Evolutionary conservation across 2,797 vertebrate species (phyloP).

Genomic region (Clarias pachynema): DNA sequence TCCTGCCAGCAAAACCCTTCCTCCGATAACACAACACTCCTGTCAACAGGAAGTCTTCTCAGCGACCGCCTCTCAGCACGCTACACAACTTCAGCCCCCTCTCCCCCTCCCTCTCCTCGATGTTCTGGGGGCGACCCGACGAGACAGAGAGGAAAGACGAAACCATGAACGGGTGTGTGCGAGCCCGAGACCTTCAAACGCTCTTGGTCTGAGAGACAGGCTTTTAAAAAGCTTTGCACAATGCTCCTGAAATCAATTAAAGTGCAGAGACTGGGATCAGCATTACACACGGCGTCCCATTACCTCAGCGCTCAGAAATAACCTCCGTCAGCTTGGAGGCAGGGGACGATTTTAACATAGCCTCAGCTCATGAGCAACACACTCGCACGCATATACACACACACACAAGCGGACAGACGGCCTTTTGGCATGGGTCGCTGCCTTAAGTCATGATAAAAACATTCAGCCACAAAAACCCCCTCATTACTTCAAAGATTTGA

Average conservation of each 20-base stretch:
- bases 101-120: slow-evolving; percentile 23
- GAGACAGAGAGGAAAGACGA: slow-evolving; percentile 1
- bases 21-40: slow-evolving; percentile 74
- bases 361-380: neutral
- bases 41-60: slow-evolving; percentile 76
- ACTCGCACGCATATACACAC: slow-evolving; percentile 26
- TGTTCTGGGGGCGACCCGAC: slow-evolving; percentile 23
- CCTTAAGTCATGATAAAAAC: slow-evolving; percentile 48
- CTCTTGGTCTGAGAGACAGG: slow-evolving; percentile 50
- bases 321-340: slow-evolving; percentile 13
- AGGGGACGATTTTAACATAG: slow-evolving; percentile 17
- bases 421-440: slow-evolving; percentile 34
- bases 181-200: slow-evolving; percentile 45
- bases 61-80: slow-evolving; percentile 52
- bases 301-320: slow-evolving; percentile 56
- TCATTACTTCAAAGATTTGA: slow-evolving; percentile 5
- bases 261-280: slow-evolving; percentile 50
- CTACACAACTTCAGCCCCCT: slow-evolving; percentile 40
- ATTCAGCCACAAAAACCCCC: neutral
- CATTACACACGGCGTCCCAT: slow-evolving; percentile 51
- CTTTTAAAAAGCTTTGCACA: slow-evolving; percentile 50
- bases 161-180: slow-evolving; percentile 21
- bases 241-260: slow-evolving; percentile 61
- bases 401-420: slow-evolving; percentile 27
- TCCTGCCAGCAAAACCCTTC: slow-evolving; percentile 73